A percentile compares a stretch with the other conserved stretches of the same genome.
phyloP scores from a whole-genome alignment of 2,113 vertebrate species.

The Pyxicephalus adspersus region DNA sequence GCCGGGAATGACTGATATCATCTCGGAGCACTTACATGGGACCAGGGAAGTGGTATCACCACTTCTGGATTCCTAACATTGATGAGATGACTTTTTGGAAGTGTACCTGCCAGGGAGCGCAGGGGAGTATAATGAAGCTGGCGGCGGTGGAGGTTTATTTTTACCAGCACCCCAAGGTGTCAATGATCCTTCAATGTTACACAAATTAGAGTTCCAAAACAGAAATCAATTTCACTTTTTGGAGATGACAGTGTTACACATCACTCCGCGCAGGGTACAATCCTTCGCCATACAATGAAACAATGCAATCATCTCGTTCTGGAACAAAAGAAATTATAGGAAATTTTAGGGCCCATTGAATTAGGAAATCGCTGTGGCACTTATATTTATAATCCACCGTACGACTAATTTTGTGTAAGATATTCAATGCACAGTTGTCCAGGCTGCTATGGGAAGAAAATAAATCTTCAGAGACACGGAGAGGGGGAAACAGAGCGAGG shows the following conservation, averaged over 20 bases:
- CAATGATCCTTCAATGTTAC: too few species aligned
- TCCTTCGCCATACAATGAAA: not conserved
- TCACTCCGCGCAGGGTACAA: not conserved
- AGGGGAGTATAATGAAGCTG: too few species aligned
- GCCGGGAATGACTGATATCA: too few species aligned
- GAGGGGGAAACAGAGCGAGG: too few species aligned
- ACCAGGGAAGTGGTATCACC: too few species aligned
- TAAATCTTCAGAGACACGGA: constrained; percentile 11
- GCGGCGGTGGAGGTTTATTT: too few species aligned
- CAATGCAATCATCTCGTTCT: not conserved
- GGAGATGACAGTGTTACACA: not conserved
- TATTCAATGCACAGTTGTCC: constrained; percentile 15
- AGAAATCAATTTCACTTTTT: not conserved
- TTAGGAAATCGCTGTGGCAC: constrained; percentile 1
- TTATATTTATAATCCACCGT: constrained; percentile 16
- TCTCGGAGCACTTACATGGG: too few species aligned
- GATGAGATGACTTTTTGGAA: too few species aligned
- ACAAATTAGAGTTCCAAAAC: too few species aligned
- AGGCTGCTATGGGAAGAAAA: not conserved
- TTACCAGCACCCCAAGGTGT: too few species aligned
- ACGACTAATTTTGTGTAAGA: constrained; percentile 36
- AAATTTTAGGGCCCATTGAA: constrained; percentile 17
- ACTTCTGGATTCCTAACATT: too few species aligned
- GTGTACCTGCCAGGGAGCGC: too few species aligned
- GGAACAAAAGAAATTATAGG: constrained; percentile 4